Base-by-base conservation (phyloP, 2,113 vertebrate genomes). In the Trematocara zebra region DNA sequence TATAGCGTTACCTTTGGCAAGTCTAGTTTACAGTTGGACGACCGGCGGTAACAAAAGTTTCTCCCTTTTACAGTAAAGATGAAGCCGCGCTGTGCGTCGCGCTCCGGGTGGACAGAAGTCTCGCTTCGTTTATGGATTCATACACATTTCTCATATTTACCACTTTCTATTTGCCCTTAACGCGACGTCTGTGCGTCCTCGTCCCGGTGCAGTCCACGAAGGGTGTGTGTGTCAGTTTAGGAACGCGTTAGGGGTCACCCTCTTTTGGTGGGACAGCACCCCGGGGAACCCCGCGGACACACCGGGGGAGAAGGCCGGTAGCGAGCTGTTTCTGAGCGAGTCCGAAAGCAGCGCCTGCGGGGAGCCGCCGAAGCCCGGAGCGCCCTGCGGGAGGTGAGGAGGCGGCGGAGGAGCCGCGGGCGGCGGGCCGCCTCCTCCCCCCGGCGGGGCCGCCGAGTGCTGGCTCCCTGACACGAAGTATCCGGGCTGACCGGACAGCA, bases 391-490 rank as follows among this genome's bases (percentile, higher is more conserved):
- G 28, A 95, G 93, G 8, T 93, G 92, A 59, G 93, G 90, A 8
- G 94, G 84, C 1, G 91, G 88, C 2, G 87, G 91, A 4, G 80
- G 83, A 5, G 83, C 80, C 2, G 78, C 81, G 8, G 85, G 85
- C 5, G 54, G 85, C 6, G 54, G 85, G 3, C 83, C 57, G 11
- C 81, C 89, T 54, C 88, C 89, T 18, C 89, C 89, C 23, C 92
- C 88, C 8, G 61, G 87, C 8, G 89, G 89, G 28, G 85, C 51
- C 3, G 87, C 80, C 10, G 83, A 72, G 67, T 96, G 96, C 40
- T 95, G 94, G 56, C 54, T 92, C 82, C 96, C 95, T n/a, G 96
- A 95, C 81, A 96, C 95, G 57, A 96, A 95, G 35, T 96, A 97
- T 0, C 95, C 95, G 1, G 94, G 87, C 89, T 96, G 96, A 37